Conservation (phyloP, 92 coral and sea anemone genomes). For the Epizoanthus scotinus region DNA sequence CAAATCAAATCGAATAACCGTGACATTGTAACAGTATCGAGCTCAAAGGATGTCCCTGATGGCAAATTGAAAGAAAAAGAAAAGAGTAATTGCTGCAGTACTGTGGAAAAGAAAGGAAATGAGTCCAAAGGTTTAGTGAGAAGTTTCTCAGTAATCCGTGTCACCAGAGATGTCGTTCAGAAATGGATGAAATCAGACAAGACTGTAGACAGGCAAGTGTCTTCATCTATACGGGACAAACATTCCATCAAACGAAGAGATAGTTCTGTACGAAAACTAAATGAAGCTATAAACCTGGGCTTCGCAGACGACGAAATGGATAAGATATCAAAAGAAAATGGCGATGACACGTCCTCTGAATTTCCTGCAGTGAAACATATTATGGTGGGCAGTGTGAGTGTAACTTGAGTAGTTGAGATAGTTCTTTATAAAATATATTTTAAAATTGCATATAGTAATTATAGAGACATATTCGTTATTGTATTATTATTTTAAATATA, state of each 20-base stretch:
- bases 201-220: neutral
- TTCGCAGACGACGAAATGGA: slow-evolving; percentile 66
- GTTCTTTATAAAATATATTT: no score
- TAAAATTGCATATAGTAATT: no score
- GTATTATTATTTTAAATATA: no score
- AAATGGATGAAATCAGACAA: neutral
- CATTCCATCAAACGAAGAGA: neutral
- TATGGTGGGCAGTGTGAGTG: neutral
- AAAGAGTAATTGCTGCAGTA: slow-evolving; percentile 9
- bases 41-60: neutral
- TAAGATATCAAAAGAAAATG: neutral
- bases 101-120: neutral
- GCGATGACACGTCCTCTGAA: neutral
- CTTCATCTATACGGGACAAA: neutral
- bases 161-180: slow-evolving; percentile 29
- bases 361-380: slow-evolving; percentile 17
- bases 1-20: neutral
- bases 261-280: neutral
- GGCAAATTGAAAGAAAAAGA: neutral
- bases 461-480: no score
- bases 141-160: slow-evolving; percentile 21
- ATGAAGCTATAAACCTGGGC: slow-evolving; percentile 52
- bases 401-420: neutral
- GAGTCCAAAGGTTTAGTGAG: neutral
- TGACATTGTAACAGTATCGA: neutral